Base-by-base conservation (phyloP, 2,888 invertebrate species). In the Synergus gifuensis region DNA sequence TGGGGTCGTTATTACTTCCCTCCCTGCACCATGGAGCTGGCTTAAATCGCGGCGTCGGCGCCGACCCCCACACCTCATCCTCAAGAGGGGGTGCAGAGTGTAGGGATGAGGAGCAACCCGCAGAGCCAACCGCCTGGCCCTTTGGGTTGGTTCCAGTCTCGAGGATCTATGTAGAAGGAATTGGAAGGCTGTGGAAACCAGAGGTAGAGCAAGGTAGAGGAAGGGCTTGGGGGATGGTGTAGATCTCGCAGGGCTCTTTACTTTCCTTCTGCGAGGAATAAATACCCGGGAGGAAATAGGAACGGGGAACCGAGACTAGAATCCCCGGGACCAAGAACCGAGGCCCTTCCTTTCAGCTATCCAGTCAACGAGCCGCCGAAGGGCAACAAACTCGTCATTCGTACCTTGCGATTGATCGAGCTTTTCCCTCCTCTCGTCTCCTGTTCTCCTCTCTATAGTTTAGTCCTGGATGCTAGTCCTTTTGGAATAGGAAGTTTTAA, bases 1-100 rank as follows among this genome's bases (percentile, higher is more conserved):
- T 87, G 87, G 87, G 91, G 91, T 89, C 88, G 87, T 87, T 90
- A 89, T 90, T 88, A 90, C 90, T 90, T 89, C 89, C 88, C 87
- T 87, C 88, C 84, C 87, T 69, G 69, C 69, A 69, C 69, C 82
- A 82, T 80, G 58, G 49, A 76, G 67, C 76, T 80, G 78, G 79
- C 81, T 83, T 81, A 81, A 83, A 80, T 80, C 81, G 81, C 77
- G 80, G 79, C 81, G 81, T 79, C 83, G 82, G 83, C 83, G 83
- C 78, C 78, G 66, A 67, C 58, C 78, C 67, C 58, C 58, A 67
- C 80, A 82, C 78, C 77, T 79, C 49, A 69, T 28, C 49, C 28
- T 28, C 16, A 16, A 22, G 14, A 18, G 18, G 22, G 44, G 40
- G 12, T 67, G 46, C 49, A 9, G 60, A 60, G 11, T 60, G 0